Base-by-base conservation (phyloP, 1,140 invertebrate species). In the Rhagoletis pomonella region DNA sequence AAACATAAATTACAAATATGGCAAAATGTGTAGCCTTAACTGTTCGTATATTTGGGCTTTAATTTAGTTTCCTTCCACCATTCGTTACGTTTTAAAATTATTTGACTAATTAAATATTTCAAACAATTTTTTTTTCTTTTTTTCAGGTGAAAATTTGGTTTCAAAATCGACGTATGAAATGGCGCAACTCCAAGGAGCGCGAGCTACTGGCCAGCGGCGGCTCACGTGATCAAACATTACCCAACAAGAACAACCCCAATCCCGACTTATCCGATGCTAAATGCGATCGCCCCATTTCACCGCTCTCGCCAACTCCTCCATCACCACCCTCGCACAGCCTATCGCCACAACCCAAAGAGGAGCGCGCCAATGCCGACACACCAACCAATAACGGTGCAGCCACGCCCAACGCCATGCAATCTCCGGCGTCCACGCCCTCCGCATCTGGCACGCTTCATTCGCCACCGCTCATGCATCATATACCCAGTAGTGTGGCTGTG, bases 241-340 rank as follows among this genome's bases (percentile, higher is more conserved):
- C 98, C 0, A 99, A 98, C 93, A 99, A 99, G 93, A 98, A 98
- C 94, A 99, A 99, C 93, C 98, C 98, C 0, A 97, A 99, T 94
- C 98, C 98, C 0, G 98, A 99, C 93, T 94, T 99, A 73, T 98
- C 97, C 90, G 98, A 99, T 92, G 97, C 97, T 5, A 96, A 97
- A 90, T 95, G 95, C 12, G 96, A 97, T 92, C 95, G 96, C 81
- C 95, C 95, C 0, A 93, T 94, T 0, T 94, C 94, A 92, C 94
- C 94, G 69, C 95, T 93, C 67, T 93, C 92, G 58, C 94, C 92
- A 87, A 58, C 87, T 6, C 89, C 90, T 12, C 88, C 92, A 29
- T 89, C 92, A 4, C 90, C 91, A 4, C 89, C 90, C 1, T 87
- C 50, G 60, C 89, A 42, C 86, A 86, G 64, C n/a, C 87, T 59